phyloP scores from a whole-genome alignment of 2,797 vertebrate genomes.

The Mus minutoides region DNA sequence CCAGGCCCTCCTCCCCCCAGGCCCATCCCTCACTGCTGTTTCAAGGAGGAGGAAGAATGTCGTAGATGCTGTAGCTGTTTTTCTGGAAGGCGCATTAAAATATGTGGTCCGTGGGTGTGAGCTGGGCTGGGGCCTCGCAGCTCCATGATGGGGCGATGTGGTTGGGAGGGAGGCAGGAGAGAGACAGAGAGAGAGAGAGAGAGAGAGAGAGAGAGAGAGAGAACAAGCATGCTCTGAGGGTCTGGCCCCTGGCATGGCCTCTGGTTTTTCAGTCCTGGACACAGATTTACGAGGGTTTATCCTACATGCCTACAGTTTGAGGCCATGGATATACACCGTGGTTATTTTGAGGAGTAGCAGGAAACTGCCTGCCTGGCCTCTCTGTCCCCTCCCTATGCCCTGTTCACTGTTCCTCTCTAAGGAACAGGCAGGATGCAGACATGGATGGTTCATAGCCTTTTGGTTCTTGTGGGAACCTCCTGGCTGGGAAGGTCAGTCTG shows the following conservation, averaged over 20 bases:
- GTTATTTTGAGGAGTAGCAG: neutral
- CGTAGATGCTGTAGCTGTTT: conserved; percentile 84
- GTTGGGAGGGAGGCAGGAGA: neutral
- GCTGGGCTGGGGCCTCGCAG: conserved; percentile 84
- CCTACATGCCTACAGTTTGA: neutral
- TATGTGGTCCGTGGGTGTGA: conserved; percentile 88
- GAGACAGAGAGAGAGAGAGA: neutral
- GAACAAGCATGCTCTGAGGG: neutral
- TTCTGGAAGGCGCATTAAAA: conserved; percentile 86
- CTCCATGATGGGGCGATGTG: conserved; percentile 73
- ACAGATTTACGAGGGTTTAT: conserved; percentile 56
- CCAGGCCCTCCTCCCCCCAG: neutral
- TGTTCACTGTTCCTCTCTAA: neutral
- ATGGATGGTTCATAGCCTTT: neutral
- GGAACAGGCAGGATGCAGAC: neutral
- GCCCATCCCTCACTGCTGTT: conserved; percentile 84
- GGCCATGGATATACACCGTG: neutral
- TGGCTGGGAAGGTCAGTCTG: neutral
- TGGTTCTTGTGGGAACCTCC: neutral
- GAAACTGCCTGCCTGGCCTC: neutral
- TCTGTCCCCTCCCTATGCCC: neutral
- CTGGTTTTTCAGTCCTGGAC: neutral
- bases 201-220: neutral
- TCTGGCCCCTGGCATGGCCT: neutral
- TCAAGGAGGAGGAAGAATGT: conserved; percentile 82